Percentiles rank a stretch among this genome's conserved stretches.
These are phyloP conservation scores for Latrodectus hesperus DNA, from an alignment of 2,888 invertebrate species.

Conservation along the genomic window DNA sequence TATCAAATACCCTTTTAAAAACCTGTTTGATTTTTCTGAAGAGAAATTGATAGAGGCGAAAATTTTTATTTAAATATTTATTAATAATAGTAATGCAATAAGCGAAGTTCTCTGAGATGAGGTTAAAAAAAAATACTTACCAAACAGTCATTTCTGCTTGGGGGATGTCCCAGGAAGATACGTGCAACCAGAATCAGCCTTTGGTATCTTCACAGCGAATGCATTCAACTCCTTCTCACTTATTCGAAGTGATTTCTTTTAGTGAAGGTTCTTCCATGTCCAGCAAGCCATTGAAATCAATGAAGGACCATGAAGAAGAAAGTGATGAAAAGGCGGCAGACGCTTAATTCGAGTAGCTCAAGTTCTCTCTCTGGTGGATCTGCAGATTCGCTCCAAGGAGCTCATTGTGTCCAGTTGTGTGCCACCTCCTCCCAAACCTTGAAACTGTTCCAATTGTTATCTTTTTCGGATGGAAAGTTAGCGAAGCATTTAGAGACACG, in stretches of 20 bases:
- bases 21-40: too few relatives aligned
- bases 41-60: too few relatives aligned
- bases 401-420: constrained; percentile 63
- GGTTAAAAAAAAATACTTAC: constrained; percentile 20
- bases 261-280: constrained; percentile 22
- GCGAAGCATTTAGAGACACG: constrained; percentile 61
- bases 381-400: constrained; percentile 41
- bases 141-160: constrained; percentile 41
- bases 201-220: too few relatives aligned
- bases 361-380: constrained; percentile 27
- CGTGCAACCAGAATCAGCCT: too few relatives aligned
- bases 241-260: neutral
- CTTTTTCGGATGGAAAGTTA: constrained; percentile 57
- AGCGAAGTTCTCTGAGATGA: too few relatives aligned
- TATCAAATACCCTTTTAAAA: too few relatives aligned
- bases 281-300: constrained; percentile 17
- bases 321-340: constrained; percentile 14
- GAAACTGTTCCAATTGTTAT: constrained; percentile 62
- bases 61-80: too few relatives aligned
- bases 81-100: too few relatives aligned
- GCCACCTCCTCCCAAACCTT: constrained; percentile 65
- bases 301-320: constrained; percentile 32
- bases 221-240: too few relatives aligned
- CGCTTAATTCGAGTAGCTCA: constrained; percentile 21
- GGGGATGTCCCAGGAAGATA: neutral